Evolutionary conservation across 1,140 invertebrate genomes (phyloP).

Genomic region (Drosophila nigromelanica): DNA sequence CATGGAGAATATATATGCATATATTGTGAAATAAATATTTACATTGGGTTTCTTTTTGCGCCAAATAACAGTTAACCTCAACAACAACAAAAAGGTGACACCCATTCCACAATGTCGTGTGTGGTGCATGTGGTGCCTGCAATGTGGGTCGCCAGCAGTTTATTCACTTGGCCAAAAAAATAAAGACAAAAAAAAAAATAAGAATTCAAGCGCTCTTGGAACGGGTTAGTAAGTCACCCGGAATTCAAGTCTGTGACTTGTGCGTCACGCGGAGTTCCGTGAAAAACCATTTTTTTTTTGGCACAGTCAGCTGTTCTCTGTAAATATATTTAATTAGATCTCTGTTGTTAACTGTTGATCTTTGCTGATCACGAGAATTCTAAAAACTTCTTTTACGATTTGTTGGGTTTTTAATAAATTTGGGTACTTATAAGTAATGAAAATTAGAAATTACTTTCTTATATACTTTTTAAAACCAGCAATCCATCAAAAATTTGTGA

Average conservation of each 20-base stretch:
- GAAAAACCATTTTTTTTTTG: conserved; percentile 12
- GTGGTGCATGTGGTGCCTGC: conserved; percentile 28
- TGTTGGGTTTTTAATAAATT: too few species aligned
- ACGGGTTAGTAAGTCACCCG: conserved; percentile 70
- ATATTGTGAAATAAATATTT: conserved; percentile 38
- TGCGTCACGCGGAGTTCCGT: conserved; percentile 54
- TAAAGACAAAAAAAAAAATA: background rate
- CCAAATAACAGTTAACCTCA: conserved; percentile 61
- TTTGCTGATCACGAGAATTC: background rate
- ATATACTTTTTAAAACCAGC: too few species aligned
- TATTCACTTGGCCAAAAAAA: conserved; percentile 63
- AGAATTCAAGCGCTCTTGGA: conserved; percentile 4
- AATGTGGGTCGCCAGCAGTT: conserved; percentile 69
- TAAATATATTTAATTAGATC: conserved; percentile 2
- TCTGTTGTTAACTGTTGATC: conserved; percentile 2
- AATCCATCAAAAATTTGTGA: too few species aligned
- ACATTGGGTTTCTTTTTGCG: conserved; percentile 51
- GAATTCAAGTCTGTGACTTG: conserved; percentile 14
- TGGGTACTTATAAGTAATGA: too few species aligned
- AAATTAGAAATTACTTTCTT: too few species aligned
- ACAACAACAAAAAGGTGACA: conserved; percentile 33
- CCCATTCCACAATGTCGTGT: conserved; percentile 18
- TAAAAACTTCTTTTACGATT: background rate
- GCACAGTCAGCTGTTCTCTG: conserved; percentile 32
- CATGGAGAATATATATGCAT: background rate